These are phyloP conservation scores for Bradysia coprophila DNA, from an alignment of 1,140 invertebrate species.

Conservation along the genomic window DNA sequence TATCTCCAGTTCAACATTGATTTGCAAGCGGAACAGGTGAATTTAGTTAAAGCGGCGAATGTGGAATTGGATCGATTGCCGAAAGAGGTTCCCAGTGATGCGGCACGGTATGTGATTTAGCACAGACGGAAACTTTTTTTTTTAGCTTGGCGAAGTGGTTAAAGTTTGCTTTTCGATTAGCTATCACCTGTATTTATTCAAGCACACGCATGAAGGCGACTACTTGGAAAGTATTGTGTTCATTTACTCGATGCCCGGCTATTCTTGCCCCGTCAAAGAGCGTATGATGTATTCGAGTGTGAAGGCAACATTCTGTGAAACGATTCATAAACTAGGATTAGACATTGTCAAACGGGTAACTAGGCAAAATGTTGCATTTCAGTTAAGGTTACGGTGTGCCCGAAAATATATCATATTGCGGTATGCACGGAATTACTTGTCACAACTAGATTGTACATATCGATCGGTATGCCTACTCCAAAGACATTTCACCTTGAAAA, in stretches of 20 bases:
- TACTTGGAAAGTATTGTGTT: constrained; percentile 78
- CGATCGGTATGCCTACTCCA: too few species aligned
- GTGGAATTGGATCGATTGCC: constrained; percentile 43
- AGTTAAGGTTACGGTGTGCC: constrained; percentile 1
- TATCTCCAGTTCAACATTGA: constrained; percentile 63
- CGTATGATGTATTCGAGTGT: constrained; percentile 96
- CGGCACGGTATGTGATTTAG: constrained; percentile 45
- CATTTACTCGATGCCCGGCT: constrained; percentile 95
- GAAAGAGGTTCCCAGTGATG: constrained; percentile 58
- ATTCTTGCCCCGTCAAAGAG: constrained; percentile 84
- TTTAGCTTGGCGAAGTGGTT: too few species aligned
- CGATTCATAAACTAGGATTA: constrained; percentile 58
- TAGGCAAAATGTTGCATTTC: constrained; percentile 1
- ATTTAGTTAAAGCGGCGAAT: constrained; percentile 43
- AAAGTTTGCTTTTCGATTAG: too few species aligned
- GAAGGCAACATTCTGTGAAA: constrained; percentile 70
- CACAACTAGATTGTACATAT: too few species aligned
- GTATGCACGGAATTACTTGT: too few species aligned
- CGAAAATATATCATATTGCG: too few species aligned
- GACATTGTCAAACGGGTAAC: constrained; percentile 62
- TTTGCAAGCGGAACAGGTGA: constrained; percentile 47
- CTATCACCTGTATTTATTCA: constrained; percentile 84
- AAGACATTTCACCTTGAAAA: too few species aligned
- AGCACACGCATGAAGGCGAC: constrained; percentile 84
- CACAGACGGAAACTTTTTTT: too few species aligned